Evolutionary conservation across 2,888 invertebrate species (phyloP).

Genomic region (Melangyna quadrimaculata): DNA sequence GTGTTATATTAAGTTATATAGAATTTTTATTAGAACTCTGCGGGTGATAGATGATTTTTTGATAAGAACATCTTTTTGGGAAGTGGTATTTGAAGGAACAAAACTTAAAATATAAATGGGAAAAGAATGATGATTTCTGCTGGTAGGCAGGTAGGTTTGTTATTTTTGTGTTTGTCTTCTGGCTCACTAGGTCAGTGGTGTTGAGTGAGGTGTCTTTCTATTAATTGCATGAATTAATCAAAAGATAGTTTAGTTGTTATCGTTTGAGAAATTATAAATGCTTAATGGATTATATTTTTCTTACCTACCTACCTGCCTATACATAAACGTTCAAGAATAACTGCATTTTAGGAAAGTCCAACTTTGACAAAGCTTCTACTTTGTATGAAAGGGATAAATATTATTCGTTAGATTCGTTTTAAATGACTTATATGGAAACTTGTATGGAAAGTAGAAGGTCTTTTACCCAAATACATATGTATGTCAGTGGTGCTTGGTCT

Average conservation of each 20-base stretch:
- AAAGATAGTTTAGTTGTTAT: background rate
- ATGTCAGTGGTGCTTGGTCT: no score
- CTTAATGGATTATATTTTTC: background rate
- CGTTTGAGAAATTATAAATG: slow-evolving; percentile 6
- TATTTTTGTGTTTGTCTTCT: background rate
- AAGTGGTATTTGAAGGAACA: slow-evolving; percentile 1
- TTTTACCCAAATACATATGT: no score
- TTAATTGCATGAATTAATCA: slow-evolving; percentile 14
- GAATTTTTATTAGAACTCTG: slow-evolving; percentile 55
- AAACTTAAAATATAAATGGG: slow-evolving; percentile 39
- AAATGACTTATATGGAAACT: no score
- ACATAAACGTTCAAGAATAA: no score
- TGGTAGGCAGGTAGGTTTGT: background rate
- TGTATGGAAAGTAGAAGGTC: no score
- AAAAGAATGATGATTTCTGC: background rate
- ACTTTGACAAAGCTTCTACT: background rate
- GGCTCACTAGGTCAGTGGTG: slow-evolving; percentile 38
- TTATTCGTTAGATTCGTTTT: no score
- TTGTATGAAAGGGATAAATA: no score
- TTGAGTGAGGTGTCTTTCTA: slow-evolving; percentile 2
- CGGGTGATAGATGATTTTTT: slow-evolving; percentile 65
- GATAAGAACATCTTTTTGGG: slow-evolving; percentile 27
- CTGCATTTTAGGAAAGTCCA: background rate
- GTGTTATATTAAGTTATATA: slow-evolving; percentile 56
- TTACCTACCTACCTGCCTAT: no score